Conservation (phyloP, 2,888 invertebrate genomes). For the Polyommatus icarus region DNA sequence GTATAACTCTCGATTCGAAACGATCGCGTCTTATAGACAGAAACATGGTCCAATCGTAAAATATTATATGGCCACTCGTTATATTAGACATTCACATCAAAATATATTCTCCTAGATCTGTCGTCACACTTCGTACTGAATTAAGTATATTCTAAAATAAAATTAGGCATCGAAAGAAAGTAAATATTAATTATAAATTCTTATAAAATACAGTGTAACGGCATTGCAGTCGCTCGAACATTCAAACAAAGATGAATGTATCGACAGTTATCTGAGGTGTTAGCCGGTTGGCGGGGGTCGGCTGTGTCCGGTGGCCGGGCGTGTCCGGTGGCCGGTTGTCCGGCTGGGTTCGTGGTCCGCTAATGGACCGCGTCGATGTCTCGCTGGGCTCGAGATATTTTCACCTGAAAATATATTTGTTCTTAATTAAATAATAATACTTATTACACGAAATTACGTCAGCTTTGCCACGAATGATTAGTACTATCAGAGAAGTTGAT, state of each 20-base stretch:
- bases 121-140: background rate
- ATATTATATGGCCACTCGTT: slow-evolving; percentile 15
- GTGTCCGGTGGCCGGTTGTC: background rate
- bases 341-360: background rate
- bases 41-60: slow-evolving; percentile 24
- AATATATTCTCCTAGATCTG: background rate
- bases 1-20: slow-evolving; percentile 10
- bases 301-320: background rate
- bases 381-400: slow-evolving; percentile 96
- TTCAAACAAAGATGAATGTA: background rate
- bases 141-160: background rate
- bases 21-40: slow-evolving; percentile 19
- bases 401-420: slow-evolving; percentile 79
- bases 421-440: background rate
- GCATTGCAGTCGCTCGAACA: background rate
- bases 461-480: too few species aligned
- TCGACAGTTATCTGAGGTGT: background rate
- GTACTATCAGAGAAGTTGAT: too few species aligned
- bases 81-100: slow-evolving; percentile 13
- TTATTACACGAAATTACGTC: background rate
- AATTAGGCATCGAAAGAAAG: background rate
- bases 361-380: slow-evolving; percentile 91
- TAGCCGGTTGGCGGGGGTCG: background rate
- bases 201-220: background rate
- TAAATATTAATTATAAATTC: background rate